Evolutionary conservation across 2,888 invertebrate species (phyloP).

Genomic region (Agriopis aurantiaria): DNA sequence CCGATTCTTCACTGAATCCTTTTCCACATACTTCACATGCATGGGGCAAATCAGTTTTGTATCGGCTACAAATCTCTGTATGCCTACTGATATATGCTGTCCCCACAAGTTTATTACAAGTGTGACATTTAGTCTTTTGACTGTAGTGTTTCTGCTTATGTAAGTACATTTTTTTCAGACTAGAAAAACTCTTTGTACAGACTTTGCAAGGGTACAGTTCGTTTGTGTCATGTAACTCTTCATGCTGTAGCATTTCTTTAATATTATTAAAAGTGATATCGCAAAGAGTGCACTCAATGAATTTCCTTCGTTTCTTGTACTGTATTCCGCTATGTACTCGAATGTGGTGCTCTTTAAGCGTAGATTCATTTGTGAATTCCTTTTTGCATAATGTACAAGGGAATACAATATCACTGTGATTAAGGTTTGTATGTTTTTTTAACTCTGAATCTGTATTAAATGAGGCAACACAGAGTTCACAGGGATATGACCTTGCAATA

Average conservation of each 20-base stretch:
- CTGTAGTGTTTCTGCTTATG: constrained; percentile 62
- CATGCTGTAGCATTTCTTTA: constrained; percentile 59
- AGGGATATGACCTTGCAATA: constrained; percentile 50
- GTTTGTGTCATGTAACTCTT: constrained; percentile 52
- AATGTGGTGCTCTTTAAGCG: constrained; percentile 60
- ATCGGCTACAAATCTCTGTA: constrained; percentile 51
- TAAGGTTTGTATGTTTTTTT: constrained; percentile 52
- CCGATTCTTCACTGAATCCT: constrained; percentile 47
- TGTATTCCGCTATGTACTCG: constrained; percentile 63
- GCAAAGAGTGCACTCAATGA: constrained; percentile 64
- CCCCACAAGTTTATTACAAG: constrained; percentile 58
- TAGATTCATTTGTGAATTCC: constrained; percentile 53
- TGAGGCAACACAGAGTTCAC: constrained; percentile 59
- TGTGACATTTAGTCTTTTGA: constrained; percentile 55
- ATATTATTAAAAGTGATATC: constrained; percentile 57
- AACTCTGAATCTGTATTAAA: constrained; percentile 56
- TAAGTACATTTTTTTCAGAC: constrained; percentile 57
- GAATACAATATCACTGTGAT: constrained; percentile 54
- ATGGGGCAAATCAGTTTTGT: constrained; percentile 40
- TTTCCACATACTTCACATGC: constrained; percentile 62
- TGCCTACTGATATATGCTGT: constrained; percentile 58
- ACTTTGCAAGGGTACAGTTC: constrained; percentile 60
- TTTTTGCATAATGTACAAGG: constrained; percentile 62
- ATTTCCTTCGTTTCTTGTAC: constrained; percentile 60
- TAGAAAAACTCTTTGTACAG: constrained; percentile 58